phyloP scores from a whole-genome alignment of 2,113 vertebrate species.

The human region GRCh38 chr16:73788501-73789000 shows the following conservation, averaged over 20 bases:
- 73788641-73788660: not conserved
- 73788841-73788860: too few species aligned
- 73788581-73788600: not conserved
- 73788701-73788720: not conserved
- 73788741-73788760: too few species aligned
- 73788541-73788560: not conserved
- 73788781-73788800: too few species aligned
- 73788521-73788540: not conserved
- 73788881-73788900: too few species aligned
- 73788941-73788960: slow-evolving; percentile 47
- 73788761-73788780: too few species aligned
- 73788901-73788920: too few species aligned
- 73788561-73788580: not conserved
- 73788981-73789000: not conserved
- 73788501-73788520: not conserved
- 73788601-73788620: not conserved
- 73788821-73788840: too few species aligned
- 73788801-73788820: too few species aligned
- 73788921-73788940: not conserved
- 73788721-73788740: too few species aligned
- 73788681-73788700: slow-evolving; percentile 41
- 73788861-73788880: too few species aligned
- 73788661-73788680: slow-evolving; percentile 1
- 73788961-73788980: not conserved
- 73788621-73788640: not conserved